Conservation (phyloP, 2,888 invertebrate genomes). For the Lampropteryx suffumata region DNA sequence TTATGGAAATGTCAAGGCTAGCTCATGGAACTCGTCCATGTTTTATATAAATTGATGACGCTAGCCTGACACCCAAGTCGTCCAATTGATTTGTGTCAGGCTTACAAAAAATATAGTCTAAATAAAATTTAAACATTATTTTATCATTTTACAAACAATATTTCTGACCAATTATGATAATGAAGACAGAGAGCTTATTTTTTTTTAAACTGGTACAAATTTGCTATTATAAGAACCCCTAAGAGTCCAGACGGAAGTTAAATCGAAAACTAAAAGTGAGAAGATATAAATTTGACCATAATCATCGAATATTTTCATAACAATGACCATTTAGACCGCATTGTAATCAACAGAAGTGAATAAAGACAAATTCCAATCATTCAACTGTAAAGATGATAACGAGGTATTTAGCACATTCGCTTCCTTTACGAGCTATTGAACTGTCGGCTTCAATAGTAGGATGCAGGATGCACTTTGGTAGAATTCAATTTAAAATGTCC, state of each 20-base stretch:
- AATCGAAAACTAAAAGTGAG: too few species aligned
- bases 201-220: too few species aligned
- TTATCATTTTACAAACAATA: too few species aligned
- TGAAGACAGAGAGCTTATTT: too few species aligned
- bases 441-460: slow-evolving; percentile 21
- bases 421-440: slow-evolving; percentile 25
- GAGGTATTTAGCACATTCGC: slow-evolving; percentile 19
- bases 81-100: slow-evolving; percentile 3
- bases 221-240: too few species aligned
- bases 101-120: too few species aligned
- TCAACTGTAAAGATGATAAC: slow-evolving; percentile 17
- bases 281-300: background rate
- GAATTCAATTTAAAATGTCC: slow-evolving; percentile 5
- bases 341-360: slow-evolving; percentile 4
- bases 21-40: slow-evolving; percentile 23
- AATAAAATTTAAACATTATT: too few species aligned
- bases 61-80: slow-evolving; percentile 3
- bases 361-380: slow-evolving; percentile 22
- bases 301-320: slow-evolving; percentile 3
- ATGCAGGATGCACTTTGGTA: slow-evolving; percentile 8
- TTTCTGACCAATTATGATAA: too few species aligned
- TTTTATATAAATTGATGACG: slow-evolving; percentile 21
- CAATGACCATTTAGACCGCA: slow-evolving; percentile 14
- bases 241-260: too few species aligned
- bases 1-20: slow-evolving; percentile 42